A percentile compares a stretch with the other conserved stretches of the same genome.
Conservation (phyloP, 2,113 vertebrate genomes). For the Odocoileus hemionus region DNA sequence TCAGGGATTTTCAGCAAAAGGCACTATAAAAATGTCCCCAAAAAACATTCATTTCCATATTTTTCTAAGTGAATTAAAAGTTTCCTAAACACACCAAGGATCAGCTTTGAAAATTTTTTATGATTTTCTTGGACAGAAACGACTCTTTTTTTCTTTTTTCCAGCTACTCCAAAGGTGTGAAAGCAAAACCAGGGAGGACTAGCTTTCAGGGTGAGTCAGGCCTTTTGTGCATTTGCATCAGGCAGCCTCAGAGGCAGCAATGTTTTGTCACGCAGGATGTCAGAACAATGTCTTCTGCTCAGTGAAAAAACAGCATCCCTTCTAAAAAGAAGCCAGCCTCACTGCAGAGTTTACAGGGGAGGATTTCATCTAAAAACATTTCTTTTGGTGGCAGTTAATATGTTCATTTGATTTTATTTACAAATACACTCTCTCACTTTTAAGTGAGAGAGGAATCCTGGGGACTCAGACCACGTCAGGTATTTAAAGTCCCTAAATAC, state of each 20-base stretch:
- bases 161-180: not conserved
- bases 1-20: conserved; percentile 87
- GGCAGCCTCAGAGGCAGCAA: not conserved
- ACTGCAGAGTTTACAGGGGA: not conserved
- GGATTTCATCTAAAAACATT: not conserved
- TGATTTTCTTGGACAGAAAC: not conserved
- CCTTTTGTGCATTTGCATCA: not conserved
- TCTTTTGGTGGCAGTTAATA: not conserved
- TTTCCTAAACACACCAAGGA: not conserved
- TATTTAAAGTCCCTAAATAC: not conserved
- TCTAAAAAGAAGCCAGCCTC: not conserved
- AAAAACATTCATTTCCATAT: not conserved
- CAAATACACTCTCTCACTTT: not conserved
- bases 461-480: not conserved
- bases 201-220: not conserved
- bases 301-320: not conserved
- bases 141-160: not conserved
- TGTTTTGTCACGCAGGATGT: not conserved
- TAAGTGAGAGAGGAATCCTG: not conserved
- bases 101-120: not conserved
- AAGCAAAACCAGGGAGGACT: not conserved
- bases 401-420: not conserved
- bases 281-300: not conserved
- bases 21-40: conserved; percentile 81
- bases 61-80: conserved; percentile 16